Evolutionary conservation across 2,113 vertebrate genomes (phyloP), one percentile per base, ranked within the genome.

Genomic region (Orientallactaga bullata): DNA sequence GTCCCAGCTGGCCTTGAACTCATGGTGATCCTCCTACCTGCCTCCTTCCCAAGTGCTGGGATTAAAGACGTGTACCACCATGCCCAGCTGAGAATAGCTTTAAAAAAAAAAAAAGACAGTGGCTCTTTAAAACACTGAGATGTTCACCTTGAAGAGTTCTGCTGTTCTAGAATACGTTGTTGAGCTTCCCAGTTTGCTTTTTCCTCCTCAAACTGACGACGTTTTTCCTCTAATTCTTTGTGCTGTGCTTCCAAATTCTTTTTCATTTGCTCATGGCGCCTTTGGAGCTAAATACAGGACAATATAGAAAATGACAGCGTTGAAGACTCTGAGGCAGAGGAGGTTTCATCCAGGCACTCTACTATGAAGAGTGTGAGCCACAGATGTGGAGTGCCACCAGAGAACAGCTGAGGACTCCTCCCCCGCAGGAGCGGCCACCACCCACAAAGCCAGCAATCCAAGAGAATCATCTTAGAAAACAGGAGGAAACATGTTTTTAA

Each of bases 241-340:
- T 99, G 99, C 85, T 99, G 99, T 69, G 99, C 99, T 97, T 99
- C 99, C 98, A 99, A 98, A 96, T 99, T 99, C 98, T 99, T 99
- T 96, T 99, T 99, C 99, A 99, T 99, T 97, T 99, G 99, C 97
- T 99, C 99, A 4, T 99, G 99, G 97, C 99, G 99, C 82, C 99
- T 98, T 82, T 99, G 99, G 80, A 99, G 99, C 99, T 99, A 96
- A 85, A 84, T 89, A 97, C 0, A 93, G 15, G 58, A 88, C 1
- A 0, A 5, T 69, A 96, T 23, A 86, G 61, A 93, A 96, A 47
- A 81, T 5, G 85, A 88, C 96, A 76, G 4, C 76, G 20, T 2
- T 88, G 89, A 71, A 77, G 35, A 82, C 83, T 42, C 60, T 93
- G 76, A 20, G 72, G 12, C n/a, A 39, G n/a, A 85, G 69, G 28